Conservation (phyloP, 1,140 invertebrate species). For the Dendrolimus kikuchii region DNA sequence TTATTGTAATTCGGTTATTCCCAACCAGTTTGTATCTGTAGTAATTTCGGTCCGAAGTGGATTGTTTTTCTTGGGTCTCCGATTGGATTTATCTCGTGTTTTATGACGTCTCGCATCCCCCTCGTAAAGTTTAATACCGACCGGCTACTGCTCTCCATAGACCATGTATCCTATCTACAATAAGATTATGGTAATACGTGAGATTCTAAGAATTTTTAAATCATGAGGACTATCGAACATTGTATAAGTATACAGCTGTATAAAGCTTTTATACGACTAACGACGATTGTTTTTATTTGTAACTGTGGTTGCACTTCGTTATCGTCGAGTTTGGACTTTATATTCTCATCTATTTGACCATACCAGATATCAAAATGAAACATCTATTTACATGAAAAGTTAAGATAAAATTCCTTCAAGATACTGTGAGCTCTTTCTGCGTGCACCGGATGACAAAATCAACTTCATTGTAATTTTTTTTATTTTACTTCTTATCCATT, state of each 20-base stretch:
- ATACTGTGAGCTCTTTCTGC: too few relatives aligned
- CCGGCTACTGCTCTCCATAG: conserved; percentile 45
- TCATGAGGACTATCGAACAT: not conserved
- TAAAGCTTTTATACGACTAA: too few relatives aligned
- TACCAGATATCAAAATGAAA: too few relatives aligned
- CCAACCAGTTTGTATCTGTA: conserved; percentile 27
- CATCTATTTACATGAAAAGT: too few relatives aligned
- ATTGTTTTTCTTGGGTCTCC: conserved; percentile 59
- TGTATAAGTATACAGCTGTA: not conserved
- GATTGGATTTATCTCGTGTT: conserved; percentile 66
- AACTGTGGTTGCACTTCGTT: too few relatives aligned
- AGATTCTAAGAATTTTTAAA: not conserved
- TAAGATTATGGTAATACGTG: conserved; percentile 10
- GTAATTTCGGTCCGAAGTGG: conserved; percentile 51
- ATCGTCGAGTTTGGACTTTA: too few relatives aligned
- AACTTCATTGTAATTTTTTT: too few relatives aligned
- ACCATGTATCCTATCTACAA: conserved; percentile 10
- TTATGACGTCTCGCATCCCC: conserved; percentile 60
- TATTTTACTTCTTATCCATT: too few relatives aligned
- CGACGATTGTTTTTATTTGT: too few relatives aligned
- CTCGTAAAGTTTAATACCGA: conserved; percentile 64
- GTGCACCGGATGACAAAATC: too few relatives aligned
- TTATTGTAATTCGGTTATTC: conserved; percentile 16
- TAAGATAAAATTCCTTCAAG: too few relatives aligned
- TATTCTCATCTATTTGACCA: too few relatives aligned